Evolutionary conservation across 2,797 vertebrate species (phyloP), one percentile per base, ranked within the genome.

Genomic region (Toxotes lorentzi): DNA sequence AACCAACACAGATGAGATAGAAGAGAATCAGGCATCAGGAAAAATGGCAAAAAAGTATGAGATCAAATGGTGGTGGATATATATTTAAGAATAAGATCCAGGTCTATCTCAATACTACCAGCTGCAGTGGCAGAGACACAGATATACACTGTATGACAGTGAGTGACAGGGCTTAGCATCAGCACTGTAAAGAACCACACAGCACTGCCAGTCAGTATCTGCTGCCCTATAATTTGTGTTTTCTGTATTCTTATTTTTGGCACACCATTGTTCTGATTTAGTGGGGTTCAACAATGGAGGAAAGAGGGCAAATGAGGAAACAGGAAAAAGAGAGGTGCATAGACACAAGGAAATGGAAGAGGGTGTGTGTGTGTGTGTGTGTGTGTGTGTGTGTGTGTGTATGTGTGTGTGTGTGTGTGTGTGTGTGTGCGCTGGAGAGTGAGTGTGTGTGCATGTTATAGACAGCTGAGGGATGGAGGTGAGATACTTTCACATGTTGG

Each of bases 161-260:
- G 91, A 93, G 83, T 93, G 91, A 82, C 89, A 72, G 86, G 79
- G 77, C 78, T 86, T 84, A 83, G 80, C 85, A 91, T 92, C 78
- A 86, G 62, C 72, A 17, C 81, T 86, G 90, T 89, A 84, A 89
- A 83, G 47, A 45, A 60, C 70, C 82, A 82, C 82, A 83, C 30
- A 76, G 79, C 12, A 9, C 88, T 88, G 88, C 73, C 90, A 90
- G 60, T 94, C 91, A 92, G 19, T 40, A 66, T 73, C 70, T 82
- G 72, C 77, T 59, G 79, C 82, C 30, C 86, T 89, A 58, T 90
- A 88, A 91, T 92, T 90, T 89, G 50, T 68, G 61, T 64, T 86
- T 79, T 88, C 73, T 76, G 43, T 81, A 63, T 81, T 78, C 35
- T 82, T 88, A 88, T 92, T 86, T 89, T 79, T 86, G 74, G 65